Evolutionary conservation across 2,888 invertebrate genomes (phyloP), one percentile per base, ranked within the genome.

Genomic region (Dioctria rufipes): DNA sequence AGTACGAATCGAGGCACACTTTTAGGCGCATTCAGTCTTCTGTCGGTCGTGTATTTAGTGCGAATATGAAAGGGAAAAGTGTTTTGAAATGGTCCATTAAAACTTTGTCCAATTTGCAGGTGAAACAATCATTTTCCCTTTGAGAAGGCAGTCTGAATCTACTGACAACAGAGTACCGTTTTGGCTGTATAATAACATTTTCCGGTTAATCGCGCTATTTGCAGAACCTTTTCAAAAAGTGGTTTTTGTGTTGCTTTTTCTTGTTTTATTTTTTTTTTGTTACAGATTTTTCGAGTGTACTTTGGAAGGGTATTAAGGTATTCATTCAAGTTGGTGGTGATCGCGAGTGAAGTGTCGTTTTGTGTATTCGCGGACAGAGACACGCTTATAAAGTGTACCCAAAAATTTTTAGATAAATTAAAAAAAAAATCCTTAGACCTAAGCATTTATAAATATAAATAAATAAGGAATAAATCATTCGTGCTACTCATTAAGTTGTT

Each of bases 1-100:
- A 82, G 80, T 80, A 80, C 79, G 82, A 80, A 78, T 73, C 80
- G 73, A 49, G 82, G 78, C 80, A 82, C 63, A 78, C 65, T 66
- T 79, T 78, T 43, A 66, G 39, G 73, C 80, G 80, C 78, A 71
- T 78, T 78, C 51, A 77, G 46, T 46, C 66, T 46, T 58, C 58
- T 51, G 77, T 54, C 66, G 63, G 73, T 73, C 79, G 73, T 80
- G 75, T 75, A 51, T 25, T 25, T 63, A 63, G 77, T 77, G 61
- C 77, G 77, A 77, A 60, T 63, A 46, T 77, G 77, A 61, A 77
- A 63, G 73, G 73, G 60, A 63, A 77, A 77, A 77, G 77, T 77
- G 77, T 61, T 43, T 77, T 77, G 61, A 46, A 63, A 51, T 77
- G 46, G 46, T 63, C 49, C 63, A 49, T 25, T 49, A 63, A 49